phyloP scores from a whole-genome alignment of 2,797 vertebrate genomes.

The Peromyscus eremicus region DNA sequence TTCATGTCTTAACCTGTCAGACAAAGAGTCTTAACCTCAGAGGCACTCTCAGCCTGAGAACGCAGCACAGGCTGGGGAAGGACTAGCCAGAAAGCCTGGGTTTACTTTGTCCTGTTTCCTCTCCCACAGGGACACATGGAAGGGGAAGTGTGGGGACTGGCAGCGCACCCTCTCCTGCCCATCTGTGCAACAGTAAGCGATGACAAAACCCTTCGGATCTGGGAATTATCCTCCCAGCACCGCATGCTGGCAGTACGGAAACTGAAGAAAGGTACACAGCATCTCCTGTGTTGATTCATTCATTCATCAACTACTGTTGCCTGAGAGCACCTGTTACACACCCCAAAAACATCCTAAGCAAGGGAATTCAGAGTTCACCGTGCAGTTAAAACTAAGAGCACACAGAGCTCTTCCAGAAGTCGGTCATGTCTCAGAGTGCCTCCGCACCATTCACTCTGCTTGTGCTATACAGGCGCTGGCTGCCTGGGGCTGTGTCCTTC shows the following conservation, averaged over 20 bases:
- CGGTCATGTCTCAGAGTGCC: neutral
- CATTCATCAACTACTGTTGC: neutral
- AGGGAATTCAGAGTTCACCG: neutral
- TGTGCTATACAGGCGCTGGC: slow-evolving; percentile 56
- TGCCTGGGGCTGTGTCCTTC: slow-evolving; percentile 68
- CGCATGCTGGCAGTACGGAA: slow-evolving; percentile 99
- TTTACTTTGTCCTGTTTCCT: slow-evolving; percentile 47
- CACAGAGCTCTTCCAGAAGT: neutral
- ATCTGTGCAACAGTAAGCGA: slow-evolving; percentile 98
- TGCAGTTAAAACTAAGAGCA: neutral
- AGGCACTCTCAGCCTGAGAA: neutral
- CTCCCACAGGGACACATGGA: slow-evolving; percentile 96
- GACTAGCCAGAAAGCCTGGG: neutral
- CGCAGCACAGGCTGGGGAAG: neutral
- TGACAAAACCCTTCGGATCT: slow-evolving; percentile 97
- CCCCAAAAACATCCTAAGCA: neutral
- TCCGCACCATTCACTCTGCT: neutral
- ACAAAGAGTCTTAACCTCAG: too few relatives aligned
- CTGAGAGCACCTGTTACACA: neutral
- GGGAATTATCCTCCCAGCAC: slow-evolving; percentile 97
- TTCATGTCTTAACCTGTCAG: neutral
- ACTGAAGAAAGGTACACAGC: slow-evolving; percentile 95
- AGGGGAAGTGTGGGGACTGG: slow-evolving; percentile 98
- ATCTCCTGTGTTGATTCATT: neutral
- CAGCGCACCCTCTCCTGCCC: slow-evolving; percentile 95